Evolutionary conservation across 30 jellyfish, hydroid and myxozoan species (phyloP).

Genomic region (Hydra vulgaris): DNA sequence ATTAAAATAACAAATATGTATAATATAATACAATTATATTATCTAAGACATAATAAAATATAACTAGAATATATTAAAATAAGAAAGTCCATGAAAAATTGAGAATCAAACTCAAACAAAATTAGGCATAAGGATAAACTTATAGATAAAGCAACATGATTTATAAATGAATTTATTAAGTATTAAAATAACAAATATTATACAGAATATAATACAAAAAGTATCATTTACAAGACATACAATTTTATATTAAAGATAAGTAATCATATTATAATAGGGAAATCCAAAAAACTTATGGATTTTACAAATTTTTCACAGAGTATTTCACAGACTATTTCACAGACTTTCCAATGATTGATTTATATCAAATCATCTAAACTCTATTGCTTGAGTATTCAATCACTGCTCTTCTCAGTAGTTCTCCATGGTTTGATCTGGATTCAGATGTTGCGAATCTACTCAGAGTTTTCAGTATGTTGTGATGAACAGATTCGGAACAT

Average conservation of each 20-base stretch:
- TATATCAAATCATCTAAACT: neutral
- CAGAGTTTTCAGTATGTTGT: neutral
- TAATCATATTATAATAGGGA: neutral
- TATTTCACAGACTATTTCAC: neutral
- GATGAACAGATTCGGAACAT: neutral
- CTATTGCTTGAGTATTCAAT: neutral
- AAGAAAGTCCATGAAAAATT: neutral
- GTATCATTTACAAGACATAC: neutral
- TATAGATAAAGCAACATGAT: neutral
- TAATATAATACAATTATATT: neutral
- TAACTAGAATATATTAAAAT: neutral
- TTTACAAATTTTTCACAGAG: neutral
- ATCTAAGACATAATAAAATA: neutral
- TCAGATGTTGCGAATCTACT: neutral
- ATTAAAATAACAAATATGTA: neutral
- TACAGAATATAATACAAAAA: neutral
- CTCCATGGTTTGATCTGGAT: neutral
- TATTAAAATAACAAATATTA: neutral
- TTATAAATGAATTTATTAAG: neutral
- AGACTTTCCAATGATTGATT: neutral
- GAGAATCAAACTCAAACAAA: neutral
- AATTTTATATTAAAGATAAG: neutral
- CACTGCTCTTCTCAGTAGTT: neutral
- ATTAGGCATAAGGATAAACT: neutral
- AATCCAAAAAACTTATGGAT: neutral